Conservation (phyloP, 2,888 invertebrate genomes). For the Stratiomys singularior region DNA sequence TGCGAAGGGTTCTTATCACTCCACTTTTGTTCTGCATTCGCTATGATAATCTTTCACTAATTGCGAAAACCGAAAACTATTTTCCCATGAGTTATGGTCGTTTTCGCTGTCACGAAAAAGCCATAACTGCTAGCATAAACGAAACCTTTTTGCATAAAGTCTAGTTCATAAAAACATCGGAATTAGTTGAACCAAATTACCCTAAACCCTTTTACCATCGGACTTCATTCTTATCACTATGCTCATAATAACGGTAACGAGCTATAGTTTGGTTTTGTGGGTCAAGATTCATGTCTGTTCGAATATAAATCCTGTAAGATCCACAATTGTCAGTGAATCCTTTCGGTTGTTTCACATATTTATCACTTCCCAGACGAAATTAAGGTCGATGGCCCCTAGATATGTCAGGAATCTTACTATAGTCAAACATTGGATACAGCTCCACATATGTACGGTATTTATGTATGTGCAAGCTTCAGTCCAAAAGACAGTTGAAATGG, state of each 20-base stretch:
- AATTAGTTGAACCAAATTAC: neutral
- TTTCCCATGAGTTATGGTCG: neutral
- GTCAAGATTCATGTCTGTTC: conserved; percentile 20
- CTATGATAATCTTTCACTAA: neutral
- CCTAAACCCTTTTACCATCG: neutral
- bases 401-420: neutral
- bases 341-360: neutral
- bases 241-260: neutral
- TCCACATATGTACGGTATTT: too few species aligned
- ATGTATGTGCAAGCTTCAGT: neutral
- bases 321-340: neutral
- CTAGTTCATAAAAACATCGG: neutral
- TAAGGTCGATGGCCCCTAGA: conserved; percentile 30
- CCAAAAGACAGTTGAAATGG: neutral
- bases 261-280: neutral
- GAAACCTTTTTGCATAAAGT: neutral
- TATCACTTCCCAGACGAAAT: conserved; percentile 8
- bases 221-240: neutral
- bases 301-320: neutral
- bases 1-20: too few species aligned
- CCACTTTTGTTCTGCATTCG: neutral
- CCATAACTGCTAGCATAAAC: conserved; percentile 1
- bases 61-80: neutral
- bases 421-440: neutral
- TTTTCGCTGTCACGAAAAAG: neutral